Evolutionary conservation across 2,888 invertebrate species (phyloP), one percentile per base, ranked within the genome.

Genomic region (Nebria salina): DNA sequence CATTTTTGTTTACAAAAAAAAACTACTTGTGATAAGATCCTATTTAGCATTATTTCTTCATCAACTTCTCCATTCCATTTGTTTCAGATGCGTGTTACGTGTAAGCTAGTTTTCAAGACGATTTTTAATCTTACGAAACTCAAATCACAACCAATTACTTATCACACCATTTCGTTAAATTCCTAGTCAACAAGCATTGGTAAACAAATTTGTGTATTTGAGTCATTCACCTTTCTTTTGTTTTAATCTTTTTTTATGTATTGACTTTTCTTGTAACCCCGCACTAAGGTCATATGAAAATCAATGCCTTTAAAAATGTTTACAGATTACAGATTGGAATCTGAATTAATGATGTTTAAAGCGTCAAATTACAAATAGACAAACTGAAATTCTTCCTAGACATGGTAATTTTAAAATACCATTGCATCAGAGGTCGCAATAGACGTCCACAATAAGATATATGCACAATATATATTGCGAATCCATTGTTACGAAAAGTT

Each of bases 71-170:
- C 4, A 54, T 54, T 54, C 54, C 54, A 11, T 54, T 54, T 6
- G 7, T 54, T 54, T 54, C 8, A 11, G 13, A 54, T 54, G 54
- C 54, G 54, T 54, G 54, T 2, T 13, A 11, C 54, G 0, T 34
- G 34, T 54, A 54, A 6, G 54, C 8, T 8, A 54, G 8, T 11
- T 54, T 54, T 54, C 54, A 7, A 54, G 7, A 3, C 54, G 54
- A 54, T 54, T 54, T 54, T 54, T 54, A 54, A 54, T 54, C 54
- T 54, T 54, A 54, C 54, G 54, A 54, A 54, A 54, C 54, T 54
- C 13, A 54, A 54, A 54, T 54, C 54, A 54, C 2, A 54, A 54
- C 54, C 54, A 54, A 54, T 54, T 54, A 54, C 54, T 54, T 54
- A 54, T 54, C 54, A 54, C 54, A 54, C 54, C 54, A 54, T 11